These are phyloP conservation scores for Tympanuchus pallidicinctus DNA, from an alignment of 2,113 vertebrate genomes.

Conservation along the genomic window DNA sequence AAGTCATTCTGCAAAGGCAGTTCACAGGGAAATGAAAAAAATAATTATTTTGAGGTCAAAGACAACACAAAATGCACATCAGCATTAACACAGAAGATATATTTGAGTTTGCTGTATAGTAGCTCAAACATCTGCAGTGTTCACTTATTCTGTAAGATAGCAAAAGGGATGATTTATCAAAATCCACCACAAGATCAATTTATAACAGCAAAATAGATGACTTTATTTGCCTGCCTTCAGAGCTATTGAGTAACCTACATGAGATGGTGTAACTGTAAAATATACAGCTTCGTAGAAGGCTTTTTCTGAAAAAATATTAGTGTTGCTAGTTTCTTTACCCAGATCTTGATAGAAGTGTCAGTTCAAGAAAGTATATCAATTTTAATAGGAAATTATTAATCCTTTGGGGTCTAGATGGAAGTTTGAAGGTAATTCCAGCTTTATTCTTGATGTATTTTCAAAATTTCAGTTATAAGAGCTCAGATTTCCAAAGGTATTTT, in stretches of 20 bases:
- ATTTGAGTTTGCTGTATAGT: constrained; percentile 42
- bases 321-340: background rate
- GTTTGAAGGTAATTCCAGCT: background rate
- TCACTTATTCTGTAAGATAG: constrained; percentile 32
- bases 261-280: background rate
- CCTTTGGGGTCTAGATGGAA: background rate
- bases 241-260: constrained; percentile 9
- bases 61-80: constrained; percentile 34
- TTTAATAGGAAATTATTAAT: background rate
- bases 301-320: background rate
- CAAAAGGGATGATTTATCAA: constrained; percentile 51
- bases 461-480: background rate
- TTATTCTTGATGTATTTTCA: background rate
- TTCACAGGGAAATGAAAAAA: constrained; percentile 17
- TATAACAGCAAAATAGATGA: constrained; percentile 18
- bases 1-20: constrained; percentile 6
- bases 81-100: background rate
- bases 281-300: background rate
- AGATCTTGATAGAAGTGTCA: background rate
- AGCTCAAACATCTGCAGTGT: constrained; percentile 17
- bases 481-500: background rate
- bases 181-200: constrained; percentile 33
- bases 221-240: constrained; percentile 33
- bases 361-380: background rate
- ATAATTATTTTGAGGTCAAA: constrained; percentile 30